A percentile compares a stretch with the other conserved stretches of the same genome.
These are phyloP conservation scores for Crax fasciolata DNA, from an alignment of 2,797 vertebrate species.

Conservation along the genomic window DNA sequence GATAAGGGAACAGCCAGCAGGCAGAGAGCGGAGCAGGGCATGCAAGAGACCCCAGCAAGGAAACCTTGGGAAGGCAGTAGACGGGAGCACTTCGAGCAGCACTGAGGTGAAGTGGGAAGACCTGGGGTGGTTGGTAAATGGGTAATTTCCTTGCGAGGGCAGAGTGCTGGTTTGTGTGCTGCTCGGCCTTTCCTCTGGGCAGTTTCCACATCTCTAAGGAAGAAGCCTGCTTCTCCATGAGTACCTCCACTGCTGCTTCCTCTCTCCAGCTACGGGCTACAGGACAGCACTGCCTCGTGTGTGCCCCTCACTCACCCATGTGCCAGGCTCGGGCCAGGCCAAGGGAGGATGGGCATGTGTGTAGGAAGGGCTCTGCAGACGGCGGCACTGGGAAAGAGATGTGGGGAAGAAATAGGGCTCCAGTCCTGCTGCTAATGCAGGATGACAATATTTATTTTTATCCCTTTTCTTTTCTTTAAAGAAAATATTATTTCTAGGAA, in stretches of 20 bases:
- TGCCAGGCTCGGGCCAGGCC: background rate
- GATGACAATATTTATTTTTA: constrained; percentile 65
- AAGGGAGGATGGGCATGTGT: background rate
- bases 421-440: constrained; percentile 38
- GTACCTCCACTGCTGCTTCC: background rate
- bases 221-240: background rate
- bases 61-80: background rate
- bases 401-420: constrained; percentile 27
- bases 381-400: background rate
- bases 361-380: background rate
- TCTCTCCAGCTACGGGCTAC: background rate
- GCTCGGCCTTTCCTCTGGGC: background rate
- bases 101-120: background rate
- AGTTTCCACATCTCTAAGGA: background rate
- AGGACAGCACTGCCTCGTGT: accelerated
- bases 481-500: constrained; percentile 73
- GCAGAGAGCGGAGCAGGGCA: background rate
- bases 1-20: background rate
- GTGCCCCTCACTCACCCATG: background rate
- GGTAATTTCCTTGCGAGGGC: background rate
- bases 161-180: background rate
- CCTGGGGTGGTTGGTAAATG: background rate
- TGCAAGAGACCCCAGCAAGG: accelerated
- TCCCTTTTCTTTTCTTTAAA: constrained; percentile 52
- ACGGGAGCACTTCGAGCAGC: background rate